phyloP scores from a whole-genome alignment of 2,113 vertebrate species.

The Varanus salvator region DNA sequence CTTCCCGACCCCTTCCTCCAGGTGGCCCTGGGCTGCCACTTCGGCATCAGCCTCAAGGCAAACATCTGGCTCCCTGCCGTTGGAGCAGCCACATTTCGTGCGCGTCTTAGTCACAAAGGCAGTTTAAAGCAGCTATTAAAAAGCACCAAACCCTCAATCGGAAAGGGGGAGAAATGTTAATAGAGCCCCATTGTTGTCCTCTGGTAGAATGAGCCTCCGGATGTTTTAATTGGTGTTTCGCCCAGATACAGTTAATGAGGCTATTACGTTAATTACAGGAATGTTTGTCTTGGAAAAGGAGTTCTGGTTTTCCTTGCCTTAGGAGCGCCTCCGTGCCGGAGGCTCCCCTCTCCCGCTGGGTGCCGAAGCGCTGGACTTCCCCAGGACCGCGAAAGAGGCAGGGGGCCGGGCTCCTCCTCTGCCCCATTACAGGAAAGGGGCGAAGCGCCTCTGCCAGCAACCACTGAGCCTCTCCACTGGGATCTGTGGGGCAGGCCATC shows the following conservation, averaged over 20 bases:
- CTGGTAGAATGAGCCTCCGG: conserved; percentile 27
- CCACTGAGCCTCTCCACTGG: neutral
- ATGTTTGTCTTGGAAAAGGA: neutral
- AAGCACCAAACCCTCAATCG: conserved; percentile 7
- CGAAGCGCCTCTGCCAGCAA: neutral
- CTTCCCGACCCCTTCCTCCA: neutral
- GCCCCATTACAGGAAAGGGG: neutral
- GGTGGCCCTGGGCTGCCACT: neutral
- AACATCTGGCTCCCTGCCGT: neutral
- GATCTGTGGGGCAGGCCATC: neutral
- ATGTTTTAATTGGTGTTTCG: conserved; percentile 45
- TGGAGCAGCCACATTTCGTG: neutral
- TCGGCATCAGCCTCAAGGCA: neutral
- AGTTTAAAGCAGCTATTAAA: conserved; percentile 26
- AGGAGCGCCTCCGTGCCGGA: neutral
- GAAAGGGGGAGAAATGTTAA: conserved; percentile 4
- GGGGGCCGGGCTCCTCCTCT: neutral
- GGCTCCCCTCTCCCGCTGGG: neutral
- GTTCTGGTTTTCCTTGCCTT: neutral
- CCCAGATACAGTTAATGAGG: conserved; percentile 46
- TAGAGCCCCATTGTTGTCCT: conserved; percentile 24
- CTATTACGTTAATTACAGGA: conserved; percentile 49
- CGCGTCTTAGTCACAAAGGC: conserved; percentile 1
- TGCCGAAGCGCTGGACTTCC: neutral
- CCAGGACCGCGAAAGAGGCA: neutral